Evolutionary conservation across 30 jellyfish, hydroid and myxozoan species (phyloP).

Genomic region (Catostylus mosaicus): DNA sequence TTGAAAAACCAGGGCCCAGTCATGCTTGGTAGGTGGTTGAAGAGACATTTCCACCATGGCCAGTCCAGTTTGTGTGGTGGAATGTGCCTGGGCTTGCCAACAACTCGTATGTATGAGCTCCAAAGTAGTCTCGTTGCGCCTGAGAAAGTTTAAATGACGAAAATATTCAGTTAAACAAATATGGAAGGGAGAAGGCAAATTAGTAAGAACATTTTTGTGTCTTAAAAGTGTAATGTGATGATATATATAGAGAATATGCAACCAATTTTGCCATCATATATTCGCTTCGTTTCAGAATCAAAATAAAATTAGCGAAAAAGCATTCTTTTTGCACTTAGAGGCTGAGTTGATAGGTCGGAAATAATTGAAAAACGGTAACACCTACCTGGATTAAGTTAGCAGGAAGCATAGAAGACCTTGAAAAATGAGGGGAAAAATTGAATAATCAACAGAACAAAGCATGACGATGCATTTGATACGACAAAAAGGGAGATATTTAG

Average conservation of each 20-base stretch:
- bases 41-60: constrained; percentile 97
- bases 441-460: no score
- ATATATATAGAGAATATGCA: no score
- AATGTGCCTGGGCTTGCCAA: constrained; percentile 84
- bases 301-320: no score
- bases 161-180: constrained; percentile 77
- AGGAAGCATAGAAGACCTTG: constrained; percentile 85
- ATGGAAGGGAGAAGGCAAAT: constrained; percentile 99
- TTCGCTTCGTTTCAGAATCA: no score
- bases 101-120: constrained; percentile 99
- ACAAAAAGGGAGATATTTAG: no score
- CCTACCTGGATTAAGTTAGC: constrained; percentile 96
- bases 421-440: no score
- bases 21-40: constrained; percentile 96
- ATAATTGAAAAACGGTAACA: background rate
- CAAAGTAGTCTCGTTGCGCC: constrained; percentile 99
- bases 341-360: background rate
- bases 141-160: background rate
- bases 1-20: constrained; percentile 23
- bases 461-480: no score
- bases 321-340: no score
- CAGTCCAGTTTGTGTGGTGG: constrained; percentile 99
- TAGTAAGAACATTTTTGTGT: no score
- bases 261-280: no score
- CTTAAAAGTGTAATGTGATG: no score